Base-by-base conservation (phyloP, 1,140 invertebrate genomes). In the Drosophila guanche region DNA sequence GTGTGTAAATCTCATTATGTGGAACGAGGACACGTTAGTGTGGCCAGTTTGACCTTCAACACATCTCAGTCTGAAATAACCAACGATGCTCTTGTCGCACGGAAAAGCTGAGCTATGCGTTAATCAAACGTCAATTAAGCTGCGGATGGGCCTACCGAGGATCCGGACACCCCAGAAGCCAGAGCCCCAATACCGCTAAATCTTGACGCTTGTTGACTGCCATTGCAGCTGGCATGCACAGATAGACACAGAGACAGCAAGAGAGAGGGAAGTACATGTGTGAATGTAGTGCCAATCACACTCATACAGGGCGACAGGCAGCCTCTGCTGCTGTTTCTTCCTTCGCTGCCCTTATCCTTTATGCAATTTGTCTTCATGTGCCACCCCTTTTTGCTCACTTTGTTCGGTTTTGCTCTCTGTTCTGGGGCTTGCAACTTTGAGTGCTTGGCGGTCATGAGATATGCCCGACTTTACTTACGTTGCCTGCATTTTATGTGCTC, bases 121-220 rank as follows among this genome's bases (percentile, higher is more conserved):
- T 84, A 85, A 84, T 84, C 80, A 84, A 85, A 84, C 76, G 80
- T 85, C 80, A 84, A 84, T 85, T 84, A 84, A 62, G 58, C 59
- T 72, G 80, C 76, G 76, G 80, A 62, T 85, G 65, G 27, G 61
- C 61, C 67, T 66, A 67, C 61, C 29, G 59, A 48, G 27, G 2
- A 29, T 29, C 0, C 27, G 33, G 27, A 74, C 47, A 22, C 59
- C 29, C 48, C 53, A 65, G 58, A 66, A 33, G 29, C 7, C 29
- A 8, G 29, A 33, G 8, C 7, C 29, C 1, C 29, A 33, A 7
- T 33, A 33, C 50, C 50, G 50, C 65, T 54, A 68, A 68, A 68
- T 68, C 65, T 67, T 67, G 65, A 50, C 20, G 61, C 65, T 67
- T 48, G 65, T 55, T 68, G 63, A 51, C 20, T 25, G 27, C 10